phyloP scores from a whole-genome alignment of 2,888 invertebrate genomes.

The Aricia artaxerxes region DNA sequence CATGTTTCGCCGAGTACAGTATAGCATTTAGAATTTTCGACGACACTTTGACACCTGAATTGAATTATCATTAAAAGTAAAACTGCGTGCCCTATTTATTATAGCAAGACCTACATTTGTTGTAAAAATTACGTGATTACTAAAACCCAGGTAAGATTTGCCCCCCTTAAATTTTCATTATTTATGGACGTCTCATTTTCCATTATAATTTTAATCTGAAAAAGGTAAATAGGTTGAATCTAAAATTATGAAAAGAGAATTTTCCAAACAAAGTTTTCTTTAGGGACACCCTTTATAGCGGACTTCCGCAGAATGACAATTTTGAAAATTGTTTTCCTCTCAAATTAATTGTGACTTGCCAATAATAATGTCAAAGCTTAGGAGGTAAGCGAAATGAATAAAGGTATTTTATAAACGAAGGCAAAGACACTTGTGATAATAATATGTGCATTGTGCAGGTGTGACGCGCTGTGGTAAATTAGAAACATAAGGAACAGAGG shows the following conservation, averaged over 20 bases:
- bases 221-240: not conserved
- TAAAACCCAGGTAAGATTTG: too few species aligned
- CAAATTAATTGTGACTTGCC: constrained; percentile 4
- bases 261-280: not conserved
- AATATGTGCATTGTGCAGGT: not conserved
- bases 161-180: too few species aligned
- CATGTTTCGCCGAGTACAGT: too few species aligned
- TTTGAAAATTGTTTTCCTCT: not conserved
- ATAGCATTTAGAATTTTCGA: too few species aligned
- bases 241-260: not conserved
- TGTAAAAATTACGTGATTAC: too few species aligned
- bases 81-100: too few species aligned
- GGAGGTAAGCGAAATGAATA: not conserved
- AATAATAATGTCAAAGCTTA: not conserved
- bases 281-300: not conserved
- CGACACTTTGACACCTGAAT: too few species aligned
- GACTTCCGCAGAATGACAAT: not conserved
- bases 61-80: too few species aligned
- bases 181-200: too few species aligned
- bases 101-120: too few species aligned
- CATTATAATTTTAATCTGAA: not conserved
- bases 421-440: not conserved
- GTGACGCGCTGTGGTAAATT: too few species aligned
- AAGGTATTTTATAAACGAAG: not conserved
- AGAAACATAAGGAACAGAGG: too few species aligned